Conservation (phyloP, 2,888 invertebrate genomes). For the Carpatolechia fugitivella region DNA sequence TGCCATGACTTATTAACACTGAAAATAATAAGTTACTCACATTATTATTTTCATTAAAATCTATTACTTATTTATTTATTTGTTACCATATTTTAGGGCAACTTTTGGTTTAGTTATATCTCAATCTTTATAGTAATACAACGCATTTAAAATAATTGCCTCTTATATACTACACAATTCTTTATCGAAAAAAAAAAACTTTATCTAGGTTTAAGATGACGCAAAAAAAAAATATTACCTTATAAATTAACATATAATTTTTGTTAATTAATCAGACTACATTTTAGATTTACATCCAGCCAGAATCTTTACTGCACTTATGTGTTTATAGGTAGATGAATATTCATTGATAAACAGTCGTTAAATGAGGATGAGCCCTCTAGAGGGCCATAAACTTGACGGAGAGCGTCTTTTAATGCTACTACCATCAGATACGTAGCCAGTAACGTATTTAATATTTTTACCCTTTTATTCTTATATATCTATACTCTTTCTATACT, state of each 20-base stretch:
- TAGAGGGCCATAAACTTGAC: slow-evolving; percentile 3
- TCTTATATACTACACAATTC: no score
- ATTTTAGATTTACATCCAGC: not conserved
- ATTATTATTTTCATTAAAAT: no score
- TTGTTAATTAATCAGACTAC: not conserved
- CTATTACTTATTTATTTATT: no score
- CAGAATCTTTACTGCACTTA: not conserved
- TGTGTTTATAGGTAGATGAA: not conserved
- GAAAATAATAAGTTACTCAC: not conserved
- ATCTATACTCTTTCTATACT: no score
- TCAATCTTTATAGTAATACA: no score
- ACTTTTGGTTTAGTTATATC: no score
- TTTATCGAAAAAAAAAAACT: no score
- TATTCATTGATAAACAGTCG: slow-evolving; percentile 10
- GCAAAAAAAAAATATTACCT: no score
- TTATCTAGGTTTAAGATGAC: no score
- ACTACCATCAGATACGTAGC: not conserved
- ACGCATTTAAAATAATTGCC: no score
- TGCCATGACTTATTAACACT: not conserved
- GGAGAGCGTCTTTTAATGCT: slow-evolving; percentile 11
- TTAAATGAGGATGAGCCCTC: slow-evolving; percentile 5
- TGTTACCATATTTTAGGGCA: no score
- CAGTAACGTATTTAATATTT: not conserved
- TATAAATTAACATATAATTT: no score
- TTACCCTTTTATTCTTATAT: not conserved